Conservation (phyloP, 2,797 vertebrate species). For the Carapus acus region DNA sequence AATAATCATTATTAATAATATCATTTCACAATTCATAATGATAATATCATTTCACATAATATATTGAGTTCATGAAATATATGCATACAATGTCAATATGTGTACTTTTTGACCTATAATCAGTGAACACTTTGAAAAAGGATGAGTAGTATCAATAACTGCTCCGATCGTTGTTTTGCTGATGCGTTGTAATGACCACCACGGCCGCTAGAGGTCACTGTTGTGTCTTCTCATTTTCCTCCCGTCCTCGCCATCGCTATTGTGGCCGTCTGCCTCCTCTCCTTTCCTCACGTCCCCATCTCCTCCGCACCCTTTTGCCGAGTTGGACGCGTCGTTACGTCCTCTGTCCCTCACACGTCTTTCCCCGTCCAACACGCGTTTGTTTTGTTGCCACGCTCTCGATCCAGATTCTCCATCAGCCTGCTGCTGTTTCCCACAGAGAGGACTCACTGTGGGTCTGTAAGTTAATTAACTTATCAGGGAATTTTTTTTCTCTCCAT, state of each 20-base stretch:
- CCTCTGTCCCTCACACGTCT: constrained; percentile 21
- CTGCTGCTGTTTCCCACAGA: constrained; percentile 28
- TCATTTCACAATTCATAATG: too few species aligned
- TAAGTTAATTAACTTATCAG: constrained; percentile 29
- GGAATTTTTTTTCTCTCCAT: constrained; percentile 17
- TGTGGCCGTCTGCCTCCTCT: constrained; percentile 5
- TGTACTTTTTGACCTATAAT: too few species aligned
- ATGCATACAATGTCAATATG: too few species aligned
- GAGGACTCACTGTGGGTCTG: constrained; percentile 47
- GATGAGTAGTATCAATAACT: too few species aligned
- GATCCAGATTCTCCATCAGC: constrained; percentile 38
- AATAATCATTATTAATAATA: too few species aligned
- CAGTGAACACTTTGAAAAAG: too few species aligned
- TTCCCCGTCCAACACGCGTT: not conserved
- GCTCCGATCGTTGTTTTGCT: too few species aligned
- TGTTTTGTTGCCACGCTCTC: constrained; percentile 4
- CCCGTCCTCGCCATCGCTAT: constrained; percentile 13
- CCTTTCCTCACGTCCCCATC: not conserved
- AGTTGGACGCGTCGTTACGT: not conserved
- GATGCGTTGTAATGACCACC: not conserved
- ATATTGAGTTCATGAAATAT: too few species aligned
- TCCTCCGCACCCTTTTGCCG: not conserved
- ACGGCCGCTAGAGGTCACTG: not conserved
- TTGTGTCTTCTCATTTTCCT: constrained; percentile 10
- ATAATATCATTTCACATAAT: too few species aligned